Percentiles rank a stretch among this genome's conserved stretches.
These are phyloP conservation scores for Acronicta leporina DNA, from an alignment of 2,888 invertebrate species.

Conservation along the genomic window DNA sequence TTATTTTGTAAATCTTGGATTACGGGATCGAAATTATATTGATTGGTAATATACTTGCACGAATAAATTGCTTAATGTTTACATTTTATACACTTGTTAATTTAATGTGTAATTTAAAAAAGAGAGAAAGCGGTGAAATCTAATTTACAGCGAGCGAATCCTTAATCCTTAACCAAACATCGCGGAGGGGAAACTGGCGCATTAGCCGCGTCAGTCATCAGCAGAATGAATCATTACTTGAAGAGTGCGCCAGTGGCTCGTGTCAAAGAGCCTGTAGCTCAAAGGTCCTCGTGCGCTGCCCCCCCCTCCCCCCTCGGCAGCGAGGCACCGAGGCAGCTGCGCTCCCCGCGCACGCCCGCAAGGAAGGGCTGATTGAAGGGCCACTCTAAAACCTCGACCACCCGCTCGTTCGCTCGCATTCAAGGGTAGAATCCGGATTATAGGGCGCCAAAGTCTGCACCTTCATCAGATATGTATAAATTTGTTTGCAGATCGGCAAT, in stretches of 20 bases:
- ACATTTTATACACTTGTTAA: slow-evolving; percentile 42
- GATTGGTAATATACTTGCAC: slow-evolving; percentile 22
- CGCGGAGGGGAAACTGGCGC: slow-evolving; percentile 75
- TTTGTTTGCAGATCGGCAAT: slow-evolving; percentile 80
- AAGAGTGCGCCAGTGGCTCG: slow-evolving; percentile 88
- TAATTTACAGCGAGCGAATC: slow-evolving; percentile 69
- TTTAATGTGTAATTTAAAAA: slow-evolving; percentile 59
- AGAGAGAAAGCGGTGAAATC: slow-evolving; percentile 63
- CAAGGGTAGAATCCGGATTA: slow-evolving; percentile 88
- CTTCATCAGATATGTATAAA: slow-evolving; percentile 87
- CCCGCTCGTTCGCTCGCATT: slow-evolving; percentile 87
- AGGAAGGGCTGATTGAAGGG: slow-evolving; percentile 88
- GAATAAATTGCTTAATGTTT: slow-evolving; percentile 38
- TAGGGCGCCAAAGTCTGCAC: slow-evolving; percentile 87
- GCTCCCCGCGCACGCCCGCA: slow-evolving; percentile 73
- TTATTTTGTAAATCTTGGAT: too few species aligned
- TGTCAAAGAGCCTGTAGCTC: slow-evolving; percentile 88
- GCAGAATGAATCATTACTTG: slow-evolving; percentile 89
- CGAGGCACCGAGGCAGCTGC: slow-evolving; percentile 59
- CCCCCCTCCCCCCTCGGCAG: slow-evolving; percentile 47
- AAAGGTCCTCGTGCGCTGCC: slow-evolving; percentile 81
- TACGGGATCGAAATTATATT: slow-evolving; percentile 27
- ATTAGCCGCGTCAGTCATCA: slow-evolving; percentile 88
- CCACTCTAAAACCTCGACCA: slow-evolving; percentile 87
- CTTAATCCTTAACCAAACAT: slow-evolving; percentile 81